Evolutionary conservation across 1,140 invertebrate genomes (phyloP).

Genomic region (Dufourea novaeangliae): DNA sequence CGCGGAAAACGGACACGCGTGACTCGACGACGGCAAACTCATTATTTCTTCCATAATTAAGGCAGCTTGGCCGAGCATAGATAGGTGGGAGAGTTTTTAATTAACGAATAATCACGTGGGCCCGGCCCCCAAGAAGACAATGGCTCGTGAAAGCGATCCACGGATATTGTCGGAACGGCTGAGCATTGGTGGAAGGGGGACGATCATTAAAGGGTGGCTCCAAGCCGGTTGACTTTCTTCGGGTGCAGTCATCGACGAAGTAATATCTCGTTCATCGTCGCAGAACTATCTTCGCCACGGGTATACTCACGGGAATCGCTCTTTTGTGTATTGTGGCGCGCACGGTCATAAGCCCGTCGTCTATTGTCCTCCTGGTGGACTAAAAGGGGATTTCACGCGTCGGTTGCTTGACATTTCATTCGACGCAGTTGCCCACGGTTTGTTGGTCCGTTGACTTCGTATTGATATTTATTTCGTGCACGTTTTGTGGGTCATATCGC

Average conservation of each 20-base stretch:
- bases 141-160: constrained; percentile 56
- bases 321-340: constrained; percentile 16
- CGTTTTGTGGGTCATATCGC: too few species aligned
- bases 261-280: constrained; percentile 36
- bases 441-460: background rate
- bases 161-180: constrained; percentile 2
- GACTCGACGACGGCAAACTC: background rate
- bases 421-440: too few species aligned
- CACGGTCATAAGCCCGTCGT: background rate
- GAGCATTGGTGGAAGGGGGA: constrained; percentile 47
- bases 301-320: constrained; percentile 21
- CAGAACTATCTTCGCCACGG: constrained; percentile 2
- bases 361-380: background rate
- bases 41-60: constrained; percentile 41
- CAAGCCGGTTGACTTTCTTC: constrained; percentile 39
- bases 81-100: constrained; percentile 34
- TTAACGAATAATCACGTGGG: constrained; percentile 58
- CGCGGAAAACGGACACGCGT: constrained; percentile 3
- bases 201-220: constrained; percentile 38
- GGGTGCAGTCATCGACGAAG: constrained; percentile 26
- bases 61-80: background rate
- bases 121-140: constrained; percentile 47
- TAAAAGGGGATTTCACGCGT: background rate
- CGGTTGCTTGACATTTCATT: background rate
- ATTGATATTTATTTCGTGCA: background rate